These are phyloP conservation scores for Steinernema khuongi DNA, from an alignment of 1,140 invertebrate species.

Conservation along the genomic window DNA sequence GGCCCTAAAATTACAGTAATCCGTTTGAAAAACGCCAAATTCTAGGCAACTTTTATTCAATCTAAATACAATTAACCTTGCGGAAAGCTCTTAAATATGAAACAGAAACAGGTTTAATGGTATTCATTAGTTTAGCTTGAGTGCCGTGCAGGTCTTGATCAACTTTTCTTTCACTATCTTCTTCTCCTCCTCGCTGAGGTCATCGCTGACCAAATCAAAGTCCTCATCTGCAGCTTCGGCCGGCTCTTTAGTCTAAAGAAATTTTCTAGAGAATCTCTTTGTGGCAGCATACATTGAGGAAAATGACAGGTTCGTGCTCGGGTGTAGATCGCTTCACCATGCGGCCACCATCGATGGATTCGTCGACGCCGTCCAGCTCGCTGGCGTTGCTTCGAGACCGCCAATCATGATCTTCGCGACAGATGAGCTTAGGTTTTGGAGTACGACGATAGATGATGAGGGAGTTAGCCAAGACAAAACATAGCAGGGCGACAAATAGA, in stretches of 20 bases:
- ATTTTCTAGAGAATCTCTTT: not conserved
- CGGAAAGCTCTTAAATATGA: not conserved
- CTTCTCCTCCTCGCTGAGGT: not conserved
- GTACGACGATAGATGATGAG: not conserved
- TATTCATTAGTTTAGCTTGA: not conserved
- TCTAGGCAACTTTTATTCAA: no score
- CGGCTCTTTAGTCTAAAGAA: not conserved
- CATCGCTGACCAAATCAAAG: constrained; percentile 10
- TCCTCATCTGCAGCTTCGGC: not conserved
- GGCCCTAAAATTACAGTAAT: no score
- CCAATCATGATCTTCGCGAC: not conserved
- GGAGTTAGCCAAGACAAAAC: not conserved
- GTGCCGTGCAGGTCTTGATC: not conserved
- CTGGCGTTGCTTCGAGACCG: not conserved
- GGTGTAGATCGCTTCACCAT: not conserved
- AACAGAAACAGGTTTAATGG: not conserved
- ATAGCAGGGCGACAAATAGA: not conserved
- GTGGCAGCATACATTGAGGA: not conserved
- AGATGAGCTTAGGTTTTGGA: not conserved
- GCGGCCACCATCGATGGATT: not conserved
- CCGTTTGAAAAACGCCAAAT: no score
- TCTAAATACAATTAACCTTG: not conserved
- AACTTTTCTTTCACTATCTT: not conserved
- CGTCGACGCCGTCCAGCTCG: not conserved
- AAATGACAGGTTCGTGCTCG: not conserved